Base-by-base conservation (phyloP, 2,113 vertebrate genomes). In the Sphyrna mokarran region DNA sequence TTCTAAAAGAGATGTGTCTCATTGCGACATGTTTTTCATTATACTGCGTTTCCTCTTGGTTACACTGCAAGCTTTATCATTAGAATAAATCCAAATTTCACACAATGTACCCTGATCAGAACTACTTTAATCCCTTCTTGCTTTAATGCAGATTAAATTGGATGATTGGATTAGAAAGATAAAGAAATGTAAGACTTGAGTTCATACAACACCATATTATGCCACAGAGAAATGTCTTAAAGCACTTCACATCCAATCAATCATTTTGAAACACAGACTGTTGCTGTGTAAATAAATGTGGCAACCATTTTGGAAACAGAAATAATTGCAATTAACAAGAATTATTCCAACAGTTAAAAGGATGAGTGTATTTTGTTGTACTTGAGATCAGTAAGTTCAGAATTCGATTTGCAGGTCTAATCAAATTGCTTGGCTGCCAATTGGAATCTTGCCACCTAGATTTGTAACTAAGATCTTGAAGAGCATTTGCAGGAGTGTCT, bases 401-500 rank as follows among this genome's bases (percentile, higher is more conserved):
- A 61, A 5, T 37, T 16, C 37, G 89, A 66, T 93, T 68, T 93
- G 54, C n/a, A 66, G 63, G 9, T n/a, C n/a, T 68, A n/a, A 20
- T 66, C 18, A 63, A 93, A 3, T 93, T 93, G 14, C n/a, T 20
- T 37, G 89, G n/a, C n/a, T 66, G 89, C 61, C 61, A 93, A 37
- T 22, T 22, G n/a, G 18, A 93, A 93, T 93, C 61, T 93, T 93
- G 61, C 61, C 89, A 66, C 80, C n/a, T 93, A 66, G n/a, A 66
- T 43, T 18, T 37, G n/a, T 66, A 22, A 37, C 0, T 22, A 93
- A 66, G 6, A 16, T 93, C 9, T 37, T 68, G 8, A 18, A 66
- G 20, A 37, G 7, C 63, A 93, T 66, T 22, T 63, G 61, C 18
- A 16, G 7, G 8, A 66, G 18, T 16, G 87, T 13, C 87, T 16